These are phyloP conservation scores for Muraenolepis orangiensis DNA, from an alignment of 2,797 vertebrate species.

Conservation along the genomic window DNA sequence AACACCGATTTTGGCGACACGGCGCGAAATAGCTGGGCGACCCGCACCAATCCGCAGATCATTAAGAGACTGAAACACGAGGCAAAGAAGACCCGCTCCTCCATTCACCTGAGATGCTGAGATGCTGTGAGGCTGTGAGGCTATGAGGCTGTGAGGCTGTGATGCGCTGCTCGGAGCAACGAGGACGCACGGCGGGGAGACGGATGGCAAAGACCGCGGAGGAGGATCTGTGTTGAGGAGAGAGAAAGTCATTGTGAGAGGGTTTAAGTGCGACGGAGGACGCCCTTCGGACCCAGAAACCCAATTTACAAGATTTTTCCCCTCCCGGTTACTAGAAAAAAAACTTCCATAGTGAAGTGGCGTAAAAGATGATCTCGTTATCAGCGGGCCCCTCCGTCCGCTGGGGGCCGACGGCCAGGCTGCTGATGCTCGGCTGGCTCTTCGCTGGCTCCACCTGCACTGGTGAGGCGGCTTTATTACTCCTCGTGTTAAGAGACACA, in stretches of 20 bases:
- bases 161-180: conserved; percentile 79
- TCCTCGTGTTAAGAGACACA: background rate
- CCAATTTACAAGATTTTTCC: conserved; percentile 22
- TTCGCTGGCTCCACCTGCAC: conserved; percentile 67
- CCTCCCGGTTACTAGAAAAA: conserved; percentile 29
- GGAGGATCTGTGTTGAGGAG: conserved; percentile 67
- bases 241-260: conserved; percentile 48
- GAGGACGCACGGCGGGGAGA: conserved; percentile 64
- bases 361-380: conserved; percentile 64
- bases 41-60: conserved; percentile 37
- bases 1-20: conserved; percentile 45
- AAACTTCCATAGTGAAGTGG: conserved; percentile 63
- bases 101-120: too few relatives aligned
- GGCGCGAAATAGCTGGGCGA: conserved; percentile 38
- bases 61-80: conserved; percentile 31
- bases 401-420: conserved; percentile 61
- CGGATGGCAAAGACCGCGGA: conserved; percentile 63
- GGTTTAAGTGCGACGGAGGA: conserved; percentile 51
- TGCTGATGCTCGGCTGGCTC: conserved; percentile 64
- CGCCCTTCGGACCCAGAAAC: conserved; percentile 50
- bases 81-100: conserved; percentile 40
- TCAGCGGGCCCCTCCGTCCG: conserved; percentile 75
- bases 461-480: conserved; percentile 66
- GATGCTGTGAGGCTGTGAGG: too few relatives aligned
- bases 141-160: too few relatives aligned